A percentile compares a stretch with the other conserved stretches of the same genome.
These are phyloP conservation scores for Todus mexicanus DNA, from an alignment of 2,797 vertebrate genomes.

Conservation along the genomic window DNA sequence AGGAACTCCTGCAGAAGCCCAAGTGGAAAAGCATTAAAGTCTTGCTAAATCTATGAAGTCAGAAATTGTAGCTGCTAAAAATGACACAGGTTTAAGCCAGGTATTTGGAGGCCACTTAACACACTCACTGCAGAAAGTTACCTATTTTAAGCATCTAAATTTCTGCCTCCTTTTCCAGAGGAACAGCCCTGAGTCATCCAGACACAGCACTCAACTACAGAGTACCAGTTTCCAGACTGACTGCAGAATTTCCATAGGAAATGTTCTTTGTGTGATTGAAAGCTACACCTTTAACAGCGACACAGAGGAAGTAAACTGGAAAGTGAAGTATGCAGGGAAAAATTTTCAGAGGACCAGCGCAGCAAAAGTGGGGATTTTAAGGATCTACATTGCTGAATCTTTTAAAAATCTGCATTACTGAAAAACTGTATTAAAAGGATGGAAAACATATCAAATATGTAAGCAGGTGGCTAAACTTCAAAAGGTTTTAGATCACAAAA, in stretches of 20 bases:
- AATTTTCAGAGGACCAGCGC: neutral
- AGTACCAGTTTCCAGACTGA: neutral
- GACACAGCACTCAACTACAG: neutral
- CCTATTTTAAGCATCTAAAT: neutral
- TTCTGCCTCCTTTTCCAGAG: conserved; percentile 9
- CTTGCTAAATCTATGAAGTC: neutral
- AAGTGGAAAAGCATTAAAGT: neutral
- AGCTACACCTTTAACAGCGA: neutral
- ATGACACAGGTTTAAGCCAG: neutral
- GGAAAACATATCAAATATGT: neutral
- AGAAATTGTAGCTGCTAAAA: conserved; percentile 15
- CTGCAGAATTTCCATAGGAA: neutral
- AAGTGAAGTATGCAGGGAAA: neutral
- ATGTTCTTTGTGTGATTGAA: neutral
- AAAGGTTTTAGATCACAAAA: neutral
- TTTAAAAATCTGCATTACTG: neutral
- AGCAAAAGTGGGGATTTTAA: neutral
- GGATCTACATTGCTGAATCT: neutral
- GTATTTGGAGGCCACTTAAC: neutral
- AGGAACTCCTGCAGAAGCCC: conserved; percentile 10
- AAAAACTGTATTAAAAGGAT: neutral
- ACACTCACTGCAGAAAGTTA: neutral
- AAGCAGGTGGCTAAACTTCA: neutral
- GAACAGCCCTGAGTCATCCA: neutral
- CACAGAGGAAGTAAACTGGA: neutral